These are phyloP conservation scores for Netelia inedita DNA, from an alignment of 2,888 invertebrate species.

Conservation along the genomic window DNA sequence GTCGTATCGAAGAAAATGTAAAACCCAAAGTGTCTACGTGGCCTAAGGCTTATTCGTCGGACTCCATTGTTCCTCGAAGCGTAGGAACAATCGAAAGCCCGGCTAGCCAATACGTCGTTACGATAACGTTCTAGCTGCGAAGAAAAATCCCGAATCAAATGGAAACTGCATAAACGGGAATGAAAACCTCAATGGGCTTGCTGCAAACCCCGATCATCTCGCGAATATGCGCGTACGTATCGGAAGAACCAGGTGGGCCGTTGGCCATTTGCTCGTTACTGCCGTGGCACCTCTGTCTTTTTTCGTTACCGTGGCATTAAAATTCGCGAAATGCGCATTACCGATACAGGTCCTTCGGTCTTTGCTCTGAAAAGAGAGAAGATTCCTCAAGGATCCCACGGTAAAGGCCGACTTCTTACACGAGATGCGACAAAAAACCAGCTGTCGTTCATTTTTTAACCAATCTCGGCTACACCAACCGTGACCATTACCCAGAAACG, in stretches of 20 bases:
- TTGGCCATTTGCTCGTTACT: slow-evolving; percentile 34
- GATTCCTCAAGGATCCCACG: slow-evolving; percentile 33
- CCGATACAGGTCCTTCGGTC: background rate
- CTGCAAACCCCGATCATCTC: slow-evolving; percentile 27
- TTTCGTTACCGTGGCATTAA: background rate
- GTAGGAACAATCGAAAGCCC: slow-evolving; percentile 15
- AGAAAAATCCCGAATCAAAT: slow-evolving; percentile 44
- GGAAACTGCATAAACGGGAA: slow-evolving; percentile 26
- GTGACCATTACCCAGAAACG: slow-evolving; percentile 58
- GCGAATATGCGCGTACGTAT: slow-evolving; percentile 28
- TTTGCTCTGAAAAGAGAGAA: slow-evolving; percentile 3
- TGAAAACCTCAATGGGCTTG: slow-evolving; percentile 18
- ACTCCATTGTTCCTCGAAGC: slow-evolving; percentile 44
- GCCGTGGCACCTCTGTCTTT: background rate
- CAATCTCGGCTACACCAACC: slow-evolving; percentile 43
- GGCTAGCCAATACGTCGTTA: slow-evolving; percentile 55
- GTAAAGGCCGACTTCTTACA: slow-evolving; percentile 56
- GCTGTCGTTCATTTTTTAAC: slow-evolving; percentile 48
- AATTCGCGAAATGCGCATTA: slow-evolving; percentile 9
- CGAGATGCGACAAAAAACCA: slow-evolving; percentile 46
- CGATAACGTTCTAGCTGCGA: slow-evolving; percentile 20
- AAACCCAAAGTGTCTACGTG: slow-evolving; percentile 59
- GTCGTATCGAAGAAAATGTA: slow-evolving; percentile 62
- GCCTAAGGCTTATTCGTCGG: slow-evolving; percentile 47
- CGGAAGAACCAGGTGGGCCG: slow-evolving; percentile 13